Conservation (phyloP, 2,113 vertebrate species). For the Verasper variegatus region DNA sequence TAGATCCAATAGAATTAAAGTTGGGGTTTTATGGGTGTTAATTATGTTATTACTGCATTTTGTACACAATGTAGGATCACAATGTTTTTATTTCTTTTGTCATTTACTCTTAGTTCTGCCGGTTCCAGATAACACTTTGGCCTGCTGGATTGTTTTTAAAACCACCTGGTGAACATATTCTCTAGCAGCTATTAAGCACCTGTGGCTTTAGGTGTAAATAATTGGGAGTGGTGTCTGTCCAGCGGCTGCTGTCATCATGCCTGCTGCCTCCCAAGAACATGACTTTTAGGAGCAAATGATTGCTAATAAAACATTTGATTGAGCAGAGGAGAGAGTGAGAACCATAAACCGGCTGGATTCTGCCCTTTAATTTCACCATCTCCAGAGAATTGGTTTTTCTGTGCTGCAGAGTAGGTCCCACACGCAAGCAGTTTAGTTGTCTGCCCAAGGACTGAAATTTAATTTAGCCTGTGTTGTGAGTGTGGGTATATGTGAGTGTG, state of each 20-base stretch:
- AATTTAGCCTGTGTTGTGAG: constrained; percentile 76
- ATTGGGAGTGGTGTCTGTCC: constrained; percentile 64
- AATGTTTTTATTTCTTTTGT: background rate
- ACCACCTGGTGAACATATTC: constrained; percentile 13
- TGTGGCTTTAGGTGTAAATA: constrained; percentile 73
- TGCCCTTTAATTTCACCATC: constrained; percentile 85
- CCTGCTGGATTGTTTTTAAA: constrained; percentile 1
- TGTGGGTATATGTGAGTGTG: background rate
- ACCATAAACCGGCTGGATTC: constrained; percentile 83
- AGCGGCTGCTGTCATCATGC: constrained; percentile 65
- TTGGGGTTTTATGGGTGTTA: constrained; percentile 7
- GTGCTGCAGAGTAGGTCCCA: constrained; percentile 76
- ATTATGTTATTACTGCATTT: constrained; percentile 33
- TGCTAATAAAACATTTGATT: constrained; percentile 87
- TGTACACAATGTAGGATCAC: constrained; percentile 13
- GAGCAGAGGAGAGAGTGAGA: constrained; percentile 80
- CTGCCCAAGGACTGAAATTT: constrained; percentile 83
- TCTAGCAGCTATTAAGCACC: constrained; percentile 26
- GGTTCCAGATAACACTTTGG: constrained; percentile 3
- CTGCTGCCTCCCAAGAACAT: constrained; percentile 60
- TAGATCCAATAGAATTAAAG: constrained; percentile 15
- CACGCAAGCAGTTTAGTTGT: constrained; percentile 82
- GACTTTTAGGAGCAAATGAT: constrained; percentile 84
- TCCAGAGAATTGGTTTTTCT: constrained; percentile 83
- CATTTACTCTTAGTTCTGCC: background rate